Evolutionary conservation across 2,113 vertebrate species (phyloP).

Genomic region (Sturnira hondurensis): DNA sequence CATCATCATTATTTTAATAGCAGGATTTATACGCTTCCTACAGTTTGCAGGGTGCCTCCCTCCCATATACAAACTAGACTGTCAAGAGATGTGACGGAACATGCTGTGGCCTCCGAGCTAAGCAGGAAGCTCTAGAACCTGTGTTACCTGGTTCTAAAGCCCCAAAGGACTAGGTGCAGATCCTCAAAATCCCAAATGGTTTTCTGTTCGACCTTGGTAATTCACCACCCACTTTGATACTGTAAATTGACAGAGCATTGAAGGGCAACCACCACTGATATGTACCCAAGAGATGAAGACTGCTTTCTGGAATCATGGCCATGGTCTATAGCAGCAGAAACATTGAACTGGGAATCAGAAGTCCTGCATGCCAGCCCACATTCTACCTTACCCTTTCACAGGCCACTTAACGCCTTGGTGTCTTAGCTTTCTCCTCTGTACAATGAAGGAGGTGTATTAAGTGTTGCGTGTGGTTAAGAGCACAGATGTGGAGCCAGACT

Average conservation of each 20-base stretch:
- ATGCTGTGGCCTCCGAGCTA: background rate
- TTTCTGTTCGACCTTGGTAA: background rate
- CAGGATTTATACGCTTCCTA: background rate
- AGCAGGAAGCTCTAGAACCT: background rate
- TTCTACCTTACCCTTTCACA: background rate
- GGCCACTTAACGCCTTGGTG: background rate
- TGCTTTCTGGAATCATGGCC: background rate
- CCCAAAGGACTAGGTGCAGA: background rate
- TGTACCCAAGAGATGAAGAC: background rate
- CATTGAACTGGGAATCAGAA: background rate
- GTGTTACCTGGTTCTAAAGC: background rate
- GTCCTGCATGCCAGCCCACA: background rate
- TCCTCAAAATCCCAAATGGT: background rate
- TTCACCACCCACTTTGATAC: background rate
- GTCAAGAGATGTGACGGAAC: background rate
- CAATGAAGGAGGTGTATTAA: background rate
- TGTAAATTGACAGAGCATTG: background rate
- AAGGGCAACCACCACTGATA: background rate
- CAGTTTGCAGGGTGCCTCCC: background rate
- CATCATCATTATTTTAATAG: background rate
- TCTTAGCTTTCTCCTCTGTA: background rate
- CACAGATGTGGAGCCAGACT: background rate
- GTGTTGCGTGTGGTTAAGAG: background rate
- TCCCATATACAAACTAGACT: background rate
- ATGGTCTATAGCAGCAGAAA: background rate